A percentile compares a stretch with the other conserved stretches of the same genome.
These are phyloP conservation scores for Oryzias javanicus DNA, from an alignment of 2,113 vertebrate genomes.

Conservation along the genomic window DNA sequence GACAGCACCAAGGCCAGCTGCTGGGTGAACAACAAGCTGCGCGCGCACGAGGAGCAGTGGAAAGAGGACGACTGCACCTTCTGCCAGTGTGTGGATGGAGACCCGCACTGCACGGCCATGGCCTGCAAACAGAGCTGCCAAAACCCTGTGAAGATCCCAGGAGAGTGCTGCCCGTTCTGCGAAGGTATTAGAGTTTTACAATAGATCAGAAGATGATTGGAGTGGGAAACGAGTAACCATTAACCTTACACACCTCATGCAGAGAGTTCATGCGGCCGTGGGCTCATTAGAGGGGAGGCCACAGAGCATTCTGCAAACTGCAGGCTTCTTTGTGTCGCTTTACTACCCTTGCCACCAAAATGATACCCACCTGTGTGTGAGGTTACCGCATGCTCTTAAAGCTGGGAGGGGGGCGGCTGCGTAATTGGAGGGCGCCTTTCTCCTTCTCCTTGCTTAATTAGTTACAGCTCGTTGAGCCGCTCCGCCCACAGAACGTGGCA, in stretches of 20 bases:
- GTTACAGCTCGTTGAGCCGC: constrained; percentile 66
- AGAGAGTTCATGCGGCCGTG: constrained; percentile 45
- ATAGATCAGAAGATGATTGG: too few species aligned
- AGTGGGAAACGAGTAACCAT: constrained; percentile 10
- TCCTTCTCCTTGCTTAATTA: constrained; percentile 62
- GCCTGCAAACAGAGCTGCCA: constrained; percentile 83
- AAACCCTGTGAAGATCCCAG: constrained; percentile 80
- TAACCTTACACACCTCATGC: constrained; percentile 18
- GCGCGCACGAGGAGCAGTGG: constrained; percentile 80
- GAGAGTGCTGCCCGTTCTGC: constrained; percentile 83
- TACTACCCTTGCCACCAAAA: constrained; percentile 65
- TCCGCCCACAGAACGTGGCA: constrained; percentile 48
- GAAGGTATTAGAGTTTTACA: constrained; percentile 65
- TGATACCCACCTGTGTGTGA: constrained; percentile 69
- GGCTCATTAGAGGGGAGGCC: constrained; percentile 69
- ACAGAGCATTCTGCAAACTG: constrained; percentile 61
- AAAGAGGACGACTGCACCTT: constrained; percentile 84
- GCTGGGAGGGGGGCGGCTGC: constrained; percentile 26
- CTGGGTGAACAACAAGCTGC: constrained; percentile 78
- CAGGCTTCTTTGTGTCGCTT: constrained; percentile 69
- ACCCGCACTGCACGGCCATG: constrained; percentile 81
- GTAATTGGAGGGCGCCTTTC: constrained; percentile 61
- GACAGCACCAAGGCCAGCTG: constrained; percentile 77
- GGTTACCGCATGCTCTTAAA: constrained; percentile 41
- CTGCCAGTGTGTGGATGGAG: constrained; percentile 81